Evolutionary conservation across 2,888 invertebrate genomes (phyloP), one percentile per base, ranked within the genome.

Genomic region (Megaustenia siamemsis): DNA sequence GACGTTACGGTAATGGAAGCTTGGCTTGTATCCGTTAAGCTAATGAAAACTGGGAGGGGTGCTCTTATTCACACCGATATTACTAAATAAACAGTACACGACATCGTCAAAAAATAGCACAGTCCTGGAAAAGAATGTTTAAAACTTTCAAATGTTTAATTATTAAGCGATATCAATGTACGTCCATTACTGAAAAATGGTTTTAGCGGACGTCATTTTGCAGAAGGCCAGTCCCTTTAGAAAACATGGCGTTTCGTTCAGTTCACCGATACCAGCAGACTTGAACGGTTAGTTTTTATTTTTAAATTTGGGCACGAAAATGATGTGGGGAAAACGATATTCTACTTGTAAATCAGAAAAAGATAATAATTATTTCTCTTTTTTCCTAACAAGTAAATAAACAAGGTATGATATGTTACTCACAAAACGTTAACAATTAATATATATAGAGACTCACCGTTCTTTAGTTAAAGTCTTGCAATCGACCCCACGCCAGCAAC

Each of bases 211-310:
- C 81, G 81, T 85, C 81, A 53, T 49, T 18, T 66, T 68, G n/a
- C 40, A 32, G 6, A n/a, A 6, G 28, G 15, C 49, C 24, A 6
- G 35, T 60, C 60, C 81, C 56, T 85, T 56, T 68, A 24, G n/a
- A 85, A 76, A 85, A 81, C 81, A 85, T 85, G 85, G 85, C 85
- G 85, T 35, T 71, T 53, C n/a, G n/a, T n/a, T n/a, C n/a, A n/a
- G n/a, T 5, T 49, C 28, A 24, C 35, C 60, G 53, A 49, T 12
- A 60, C 35, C 28, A 53, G 28, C 18, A n/a, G 73, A 35, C 71
- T 28, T n/a, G 28, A n/a, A 38, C 2, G 3, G 18, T 21, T 53
- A 12, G 24, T 10, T 82, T 82, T 28, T 53, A 3, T 68, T 79
- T 68, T n/a, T n/a, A 45, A n/a, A 2, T n/a, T 28, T 6, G 24